Evolutionary conservation across 2,888 invertebrate genomes (phyloP), one percentile per base, ranked within the genome.

Genomic region (Lithophane semibrunnea): DNA sequence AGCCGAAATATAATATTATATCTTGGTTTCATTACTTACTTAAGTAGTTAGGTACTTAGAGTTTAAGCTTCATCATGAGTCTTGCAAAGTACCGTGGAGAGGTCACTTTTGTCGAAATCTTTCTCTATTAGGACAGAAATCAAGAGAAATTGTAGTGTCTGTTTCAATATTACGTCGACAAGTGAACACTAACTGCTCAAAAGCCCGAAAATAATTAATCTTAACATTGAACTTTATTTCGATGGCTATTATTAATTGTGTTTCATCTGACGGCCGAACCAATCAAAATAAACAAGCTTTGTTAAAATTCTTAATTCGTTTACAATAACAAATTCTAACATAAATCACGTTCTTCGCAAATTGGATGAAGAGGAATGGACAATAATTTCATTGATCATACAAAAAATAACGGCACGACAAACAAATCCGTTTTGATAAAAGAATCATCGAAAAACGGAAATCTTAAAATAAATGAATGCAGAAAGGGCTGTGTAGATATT

Each of bases 341-440:
- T 44, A 72, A 78, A 47, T 63, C 63, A 78, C 63, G 47, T 56
- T 58, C 52, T 74, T 66, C 65, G 63, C 67, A 75, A 86, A 79
- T 74, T 66, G 16, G 37, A 77, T 61, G 0, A 87, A 74, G 37
- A 60, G 47, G 42, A 77, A 77, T 75, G 42, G 63, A 65, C 64
- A 76, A 56, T 72, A 64, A 83, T 65, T 69, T 79, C 54, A 67
- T 24, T 58, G 60, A 12, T 70, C 42, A 64, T n/a, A 66, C 24
- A 54, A 74, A 74, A 75, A 73, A 84, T 77, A 24, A 64, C 29
- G 37, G 18, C 52, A 73, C 42, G 16, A 64, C 75, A 71, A 77
- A 73, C 63, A 72, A 64, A 79, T 69, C 21, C 29, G 5, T 69
- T 65, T 66, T 70, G 44, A 74, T 65, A 42, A 73, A 76, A 61